phyloP scores from a whole-genome alignment of 2,113 vertebrate species.

The Elgaria multicarinata region DNA sequence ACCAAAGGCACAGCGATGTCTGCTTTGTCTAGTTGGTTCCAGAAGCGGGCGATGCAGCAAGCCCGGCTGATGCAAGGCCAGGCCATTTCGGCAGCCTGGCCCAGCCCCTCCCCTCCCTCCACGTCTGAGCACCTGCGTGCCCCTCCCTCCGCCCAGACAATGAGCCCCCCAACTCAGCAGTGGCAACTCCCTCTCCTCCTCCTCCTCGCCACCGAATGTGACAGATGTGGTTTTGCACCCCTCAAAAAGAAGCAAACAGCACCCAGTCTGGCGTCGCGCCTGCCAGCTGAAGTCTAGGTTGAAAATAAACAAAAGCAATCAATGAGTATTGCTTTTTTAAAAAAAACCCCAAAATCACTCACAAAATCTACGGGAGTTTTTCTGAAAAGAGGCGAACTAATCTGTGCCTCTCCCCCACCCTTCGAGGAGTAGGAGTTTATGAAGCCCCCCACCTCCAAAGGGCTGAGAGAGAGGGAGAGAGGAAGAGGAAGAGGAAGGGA shows the following conservation, averaged over 20 bases:
- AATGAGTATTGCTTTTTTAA: too few species aligned
- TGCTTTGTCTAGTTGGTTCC: slow-evolving; percentile 96
- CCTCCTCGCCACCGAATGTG: neutral
- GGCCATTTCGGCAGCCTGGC: slow-evolving; percentile 82
- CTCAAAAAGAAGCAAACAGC: too few species aligned
- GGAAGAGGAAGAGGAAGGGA: neutral
- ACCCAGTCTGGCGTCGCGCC: too few species aligned
- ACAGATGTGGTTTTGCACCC: too few species aligned
- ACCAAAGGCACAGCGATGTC: slow-evolving; percentile 96
- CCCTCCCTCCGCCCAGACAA: neutral
- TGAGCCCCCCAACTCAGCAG: too few species aligned
- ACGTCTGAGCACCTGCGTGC: neutral
- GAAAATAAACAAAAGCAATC: too few species aligned
- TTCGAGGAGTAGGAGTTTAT: too few species aligned
- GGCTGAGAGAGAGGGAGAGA: accelerated
- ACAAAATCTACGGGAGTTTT: neutral
- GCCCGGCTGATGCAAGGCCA: slow-evolving; percentile 98
- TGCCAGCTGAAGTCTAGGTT: neutral
- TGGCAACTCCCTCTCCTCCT: accelerated
- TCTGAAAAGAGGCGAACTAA: neutral
- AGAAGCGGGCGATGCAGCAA: slow-evolving; percentile 97
- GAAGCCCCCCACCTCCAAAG: too few species aligned
- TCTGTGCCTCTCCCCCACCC: neutral
- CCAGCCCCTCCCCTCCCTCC: neutral
- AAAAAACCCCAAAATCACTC: too few species aligned